These are phyloP conservation scores for Mionectes macconnelli DNA, from an alignment of 2,113 vertebrate species.

Conservation along the genomic window DNA sequence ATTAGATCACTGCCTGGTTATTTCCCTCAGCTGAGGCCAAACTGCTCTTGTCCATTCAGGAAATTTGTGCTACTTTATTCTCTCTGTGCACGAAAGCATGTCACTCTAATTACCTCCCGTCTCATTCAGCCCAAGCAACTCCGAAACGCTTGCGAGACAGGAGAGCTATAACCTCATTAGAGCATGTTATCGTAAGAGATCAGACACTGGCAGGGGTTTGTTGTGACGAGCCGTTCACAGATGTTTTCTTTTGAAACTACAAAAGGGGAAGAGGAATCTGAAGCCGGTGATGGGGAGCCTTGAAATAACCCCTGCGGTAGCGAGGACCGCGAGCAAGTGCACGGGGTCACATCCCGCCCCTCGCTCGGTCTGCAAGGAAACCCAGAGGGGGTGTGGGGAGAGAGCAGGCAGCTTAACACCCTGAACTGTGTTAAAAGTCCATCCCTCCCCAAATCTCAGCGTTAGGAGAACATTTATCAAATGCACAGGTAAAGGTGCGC, in stretches of 20 bases:
- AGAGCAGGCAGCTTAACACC: not conserved
- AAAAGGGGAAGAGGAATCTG: conserved; percentile 13
- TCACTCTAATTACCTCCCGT: conserved; percentile 34
- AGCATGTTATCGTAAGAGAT: conserved; percentile 48
- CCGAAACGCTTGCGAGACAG: not conserved
- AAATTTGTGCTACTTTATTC: conserved; percentile 59
- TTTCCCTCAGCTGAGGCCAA: conserved; percentile 57
- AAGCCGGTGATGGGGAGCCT: not conserved
- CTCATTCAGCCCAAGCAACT: not conserved
- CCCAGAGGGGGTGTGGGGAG: not conserved
- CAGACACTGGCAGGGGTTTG: conserved; percentile 39
- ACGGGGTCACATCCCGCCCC: not conserved
- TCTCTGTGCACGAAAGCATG: conserved; percentile 45
- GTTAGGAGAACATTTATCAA: fast-evolving
- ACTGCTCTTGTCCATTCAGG: conserved; percentile 44
- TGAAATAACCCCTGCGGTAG: not conserved
- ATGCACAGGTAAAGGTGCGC: fast-evolving
- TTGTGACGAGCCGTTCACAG: not conserved
- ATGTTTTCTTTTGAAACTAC: conserved; percentile 48
- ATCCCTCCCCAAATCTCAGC: not conserved
- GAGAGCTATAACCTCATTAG: conserved; percentile 60
- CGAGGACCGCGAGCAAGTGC: not conserved
- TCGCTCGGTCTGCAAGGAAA: fast-evolving
- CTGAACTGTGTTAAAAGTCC: not conserved
- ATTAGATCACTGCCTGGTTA: conserved; percentile 54